These are phyloP conservation scores for Ctenicera cuprea DNA, from an alignment of 2,888 invertebrate species.

Conservation along the genomic window DNA sequence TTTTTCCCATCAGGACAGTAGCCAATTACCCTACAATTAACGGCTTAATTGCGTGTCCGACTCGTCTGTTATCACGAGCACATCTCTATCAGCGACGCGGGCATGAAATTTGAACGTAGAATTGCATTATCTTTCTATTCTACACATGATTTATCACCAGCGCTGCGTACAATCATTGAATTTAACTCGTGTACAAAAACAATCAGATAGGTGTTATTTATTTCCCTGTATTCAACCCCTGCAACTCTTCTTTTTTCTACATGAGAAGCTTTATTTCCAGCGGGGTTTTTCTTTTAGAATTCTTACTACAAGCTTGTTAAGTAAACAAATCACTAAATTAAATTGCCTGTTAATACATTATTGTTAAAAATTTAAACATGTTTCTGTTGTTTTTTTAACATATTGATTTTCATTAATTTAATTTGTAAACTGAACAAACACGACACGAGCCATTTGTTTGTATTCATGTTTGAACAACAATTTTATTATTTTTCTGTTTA, in stretches of 20 bases:
- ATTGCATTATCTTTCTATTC: conserved; percentile 59
- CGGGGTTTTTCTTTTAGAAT: conserved; percentile 12
- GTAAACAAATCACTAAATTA: not conserved
- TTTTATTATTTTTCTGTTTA: too few relatives aligned
- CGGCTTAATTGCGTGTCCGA: conserved; percentile 41
- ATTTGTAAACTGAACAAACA: too few relatives aligned
- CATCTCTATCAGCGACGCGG: conserved; percentile 50
- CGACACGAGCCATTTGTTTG: too few relatives aligned
- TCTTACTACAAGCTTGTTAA: not conserved
- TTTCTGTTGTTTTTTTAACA: too few relatives aligned
- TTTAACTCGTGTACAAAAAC: conserved; percentile 49
- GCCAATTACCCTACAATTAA: conserved; percentile 35
- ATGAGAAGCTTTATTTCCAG: conserved; percentile 13
- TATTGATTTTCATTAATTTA: too few relatives aligned
- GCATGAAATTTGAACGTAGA: conserved; percentile 57
- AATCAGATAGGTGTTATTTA: conserved; percentile 49
- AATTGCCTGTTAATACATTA: not conserved
- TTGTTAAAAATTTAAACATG: too few relatives aligned
- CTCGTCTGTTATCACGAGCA: conserved; percentile 38
- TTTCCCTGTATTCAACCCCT: conserved; percentile 36
- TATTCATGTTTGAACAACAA: too few relatives aligned
- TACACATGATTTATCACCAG: conserved; percentile 58
- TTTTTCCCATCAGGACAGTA: conserved; percentile 3
- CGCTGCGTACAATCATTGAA: conserved; percentile 57
- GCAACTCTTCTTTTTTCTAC: conserved; percentile 21